These are phyloP conservation scores for Baccha elongata DNA, from an alignment of 2,888 invertebrate species.

Conservation along the genomic window DNA sequence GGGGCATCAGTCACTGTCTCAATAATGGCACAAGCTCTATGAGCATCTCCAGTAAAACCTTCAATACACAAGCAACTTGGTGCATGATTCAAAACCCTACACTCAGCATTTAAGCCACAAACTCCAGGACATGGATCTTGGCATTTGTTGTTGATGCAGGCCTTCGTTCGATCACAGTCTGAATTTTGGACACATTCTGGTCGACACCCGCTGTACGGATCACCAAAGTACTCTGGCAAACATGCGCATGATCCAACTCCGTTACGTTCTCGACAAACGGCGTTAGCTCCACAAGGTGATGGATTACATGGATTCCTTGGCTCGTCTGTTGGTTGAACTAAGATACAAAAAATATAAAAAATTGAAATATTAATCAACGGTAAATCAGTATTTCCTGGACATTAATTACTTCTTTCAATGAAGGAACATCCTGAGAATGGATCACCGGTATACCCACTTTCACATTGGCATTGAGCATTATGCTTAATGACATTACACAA, in stretches of 20 bases:
- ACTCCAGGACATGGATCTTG: slow-evolving; percentile 90
- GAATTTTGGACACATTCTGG: slow-evolving; percentile 92
- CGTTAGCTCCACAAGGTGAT: slow-evolving; percentile 91
- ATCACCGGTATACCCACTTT: slow-evolving; percentile 89
- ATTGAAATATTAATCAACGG: slow-evolving; percentile 32
- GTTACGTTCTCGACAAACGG: slow-evolving; percentile 89
- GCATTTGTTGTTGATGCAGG: slow-evolving; percentile 91
- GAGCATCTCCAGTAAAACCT: slow-evolving; percentile 89
- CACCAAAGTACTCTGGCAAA: slow-evolving; percentile 88
- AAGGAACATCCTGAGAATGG: slow-evolving; percentile 88
- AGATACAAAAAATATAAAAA: slow-evolving; percentile 3
- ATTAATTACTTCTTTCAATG: slow-evolving; percentile 82
- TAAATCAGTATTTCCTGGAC: slow-evolving; percentile 32
- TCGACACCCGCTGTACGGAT: slow-evolving; percentile 90
- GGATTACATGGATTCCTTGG: slow-evolving; percentile 89
- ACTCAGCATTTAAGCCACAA: slow-evolving; percentile 90
- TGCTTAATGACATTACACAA: slow-evolving; percentile 90
- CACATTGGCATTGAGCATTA: slow-evolving; percentile 89
- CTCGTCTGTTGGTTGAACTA: slow-evolving; percentile 83
- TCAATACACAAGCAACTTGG: slow-evolving; percentile 89
- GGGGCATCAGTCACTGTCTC: slow-evolving; percentile 79
- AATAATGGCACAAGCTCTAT: slow-evolving; percentile 84
- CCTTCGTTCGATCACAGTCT: slow-evolving; percentile 88
- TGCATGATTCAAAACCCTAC: slow-evolving; percentile 89
- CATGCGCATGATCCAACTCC: slow-evolving; percentile 91